Base-by-base conservation (phyloP, 2,888 invertebrate genomes). In the Tetanocera ferruginea region DNA sequence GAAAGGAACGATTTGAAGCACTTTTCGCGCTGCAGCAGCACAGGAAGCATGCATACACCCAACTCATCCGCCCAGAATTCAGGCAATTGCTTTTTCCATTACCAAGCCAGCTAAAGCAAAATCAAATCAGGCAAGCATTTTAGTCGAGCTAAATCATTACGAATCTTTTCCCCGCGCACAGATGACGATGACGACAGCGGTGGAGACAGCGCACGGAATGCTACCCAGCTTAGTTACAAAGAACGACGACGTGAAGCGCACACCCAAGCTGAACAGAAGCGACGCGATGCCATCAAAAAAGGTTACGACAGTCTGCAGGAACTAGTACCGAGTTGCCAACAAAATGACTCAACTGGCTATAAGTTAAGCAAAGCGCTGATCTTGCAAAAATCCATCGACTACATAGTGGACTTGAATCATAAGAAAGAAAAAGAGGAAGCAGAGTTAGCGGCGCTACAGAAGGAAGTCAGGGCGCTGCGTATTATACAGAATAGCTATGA, bases 401-500 rank as follows among this genome's bases (percentile, higher is more conserved):
- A 97, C 87, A 96, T 97, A 84, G 95, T 98, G 91, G 98, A 95
- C 89, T 91, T 98, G 83, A 93, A 96, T 82, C 95, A 96, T 88
- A 97, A 98, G 89, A 96, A 98, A 85, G 94, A 96, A 83, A 95
- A 97, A 81, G 96, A 98, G 86, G 98, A 98, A 87, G 97, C 98
- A n/a, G 98, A 98, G 87, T 91, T 98, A 76, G 95, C 95, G 82
- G 95, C 95, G 0, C 90, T 97, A 25, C 93, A 96, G 31, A 97
- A 98, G 88, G 98, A 98, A 89, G 96, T 98, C 0, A 94, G 97
- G 25, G 98, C 98, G 0, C 91, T 98, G 76, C 94, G 97, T 80
- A 98, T 98, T 71, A 96, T 96, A 93, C 97, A 98, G 88, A 94
- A 95, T 1, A 98, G 98, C 89, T 98, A 98, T 87, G 98, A 98